Base-by-base conservation (phyloP, 2,113 vertebrate species). In the Rhizomys pruinosus region DNA sequence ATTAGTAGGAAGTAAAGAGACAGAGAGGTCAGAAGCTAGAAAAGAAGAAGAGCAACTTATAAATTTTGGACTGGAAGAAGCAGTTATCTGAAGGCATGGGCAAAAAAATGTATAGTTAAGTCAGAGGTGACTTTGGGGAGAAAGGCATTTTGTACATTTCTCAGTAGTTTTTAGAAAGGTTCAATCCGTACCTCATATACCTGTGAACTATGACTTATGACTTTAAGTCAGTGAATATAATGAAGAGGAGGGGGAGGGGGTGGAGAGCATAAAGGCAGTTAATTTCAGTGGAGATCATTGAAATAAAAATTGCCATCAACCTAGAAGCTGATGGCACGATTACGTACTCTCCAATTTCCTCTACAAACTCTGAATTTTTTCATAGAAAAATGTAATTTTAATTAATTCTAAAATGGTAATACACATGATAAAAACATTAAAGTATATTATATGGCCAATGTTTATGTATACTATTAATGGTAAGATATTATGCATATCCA, bases 271-370 rank as follows among this genome's bases (percentile, higher is more conserved):
- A n/a, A 52, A 11, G 93, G 78, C 76, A 94, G 71, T 20, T 94
- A 47, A 37, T 91, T 91, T 89, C 42, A 39, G 37, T 94, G 44
- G 47, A 87, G 55, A 93, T 42, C 78, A 82, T 13, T 78, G 52
- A 92, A 96, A 91, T 25, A 8, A 92, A 93, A 96, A 59, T 66
- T 84, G 59, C 68, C 52, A 89, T 61, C 59, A 69, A 89, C 74
- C 11, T 77, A 79, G 77, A 81, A 84, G 72, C 23, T 72, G 25
- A 76, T 88, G 71, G 47, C 47, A 73, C 13, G 34, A 69, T 64
- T 68, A 80, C 16, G 71, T 91, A 69, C 20, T 47, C 12, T 55
- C 16, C 5, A 90, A 4, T 72, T 92, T 84, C 29, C 34, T 87
- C 25, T 91, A 64, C 59, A 84, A 42, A 29, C 42, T 32, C 90